Base-by-base conservation (phyloP, 1,140 invertebrate genomes). In the Drosophila prosaltans region DNA sequence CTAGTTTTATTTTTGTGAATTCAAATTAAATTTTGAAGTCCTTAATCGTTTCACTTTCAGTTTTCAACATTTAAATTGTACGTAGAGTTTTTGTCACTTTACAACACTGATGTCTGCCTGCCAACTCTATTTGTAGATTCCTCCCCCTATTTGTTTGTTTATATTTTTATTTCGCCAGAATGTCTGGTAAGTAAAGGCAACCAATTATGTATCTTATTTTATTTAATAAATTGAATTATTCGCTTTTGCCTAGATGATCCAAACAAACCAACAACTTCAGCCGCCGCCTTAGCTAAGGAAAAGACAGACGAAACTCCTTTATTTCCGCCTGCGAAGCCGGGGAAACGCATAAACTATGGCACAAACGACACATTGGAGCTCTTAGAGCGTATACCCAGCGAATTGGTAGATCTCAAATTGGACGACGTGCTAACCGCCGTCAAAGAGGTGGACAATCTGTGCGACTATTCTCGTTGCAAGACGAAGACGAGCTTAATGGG, bases 401-500 rank as follows among this genome's bases (percentile, higher is more conserved):
- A 91, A 76, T 57, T 90, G 5, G 90, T 92, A 2, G 84, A 92
- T 40, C 72, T 83, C 36, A 91, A 90, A 39, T 57, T 92, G 10
- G 90, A 92, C 57, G 91, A 91, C 65, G 91, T 92, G 0, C 65
- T 92, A 0, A 88, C 83, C 0, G 89, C 91, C 8, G 91, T 92
- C 0, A 92, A 92, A 65, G 81, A 80, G 30, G 79, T 92, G 1
- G 91, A 92, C 21, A 86, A 88, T 60, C 62, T 91, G 1, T 92
- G 91, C 61, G 90, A 91, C 60, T 91, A 65, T 70, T 16, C 76
- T 3, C 78, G 80, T 5, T 92, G 91, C 54, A 92, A 92, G 58
- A 63, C 86, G 6, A 91, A 90, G 63, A 92, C 91, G 4, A 91
- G 83, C 40, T 60, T 92, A 30, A 92, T 92, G 91, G 91, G 91